Conservation (phyloP, 2,888 invertebrate species). For the Silvanus unidentatus region DNA sequence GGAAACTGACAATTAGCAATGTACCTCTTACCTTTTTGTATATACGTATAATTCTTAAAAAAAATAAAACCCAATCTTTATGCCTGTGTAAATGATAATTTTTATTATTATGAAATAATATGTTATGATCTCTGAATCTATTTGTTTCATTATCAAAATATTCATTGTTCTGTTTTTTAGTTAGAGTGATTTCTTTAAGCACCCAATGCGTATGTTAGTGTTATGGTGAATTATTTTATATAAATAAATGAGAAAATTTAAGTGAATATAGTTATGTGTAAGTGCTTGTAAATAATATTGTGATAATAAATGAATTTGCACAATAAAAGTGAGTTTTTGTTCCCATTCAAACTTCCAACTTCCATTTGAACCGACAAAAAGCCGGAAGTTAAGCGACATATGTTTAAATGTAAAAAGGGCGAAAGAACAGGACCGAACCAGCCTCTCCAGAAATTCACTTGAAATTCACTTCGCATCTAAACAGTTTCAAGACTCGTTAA, state of each 20-base stretch:
- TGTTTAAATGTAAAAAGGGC: no score
- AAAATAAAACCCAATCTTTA: neutral
- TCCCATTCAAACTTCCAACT: neutral
- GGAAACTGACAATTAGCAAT: no score
- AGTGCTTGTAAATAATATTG: conserved; percentile 48
- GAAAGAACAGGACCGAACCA: no score
- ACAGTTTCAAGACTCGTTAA: no score
- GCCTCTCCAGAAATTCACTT: no score
- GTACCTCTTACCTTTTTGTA: conserved; percentile 14
- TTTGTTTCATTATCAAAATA: conserved; percentile 24
- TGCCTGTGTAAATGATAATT: conserved; percentile 2
- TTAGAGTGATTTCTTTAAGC: conserved; percentile 21
- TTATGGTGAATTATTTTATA: conserved; percentile 38
- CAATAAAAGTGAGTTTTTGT: conserved; percentile 24
- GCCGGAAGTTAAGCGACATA: no score
- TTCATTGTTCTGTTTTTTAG: conserved; percentile 15
- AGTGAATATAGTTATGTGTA: conserved; percentile 41
- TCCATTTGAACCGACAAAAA: neutral
- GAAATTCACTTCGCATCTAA: no score
- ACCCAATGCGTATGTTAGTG: conserved; percentile 32
- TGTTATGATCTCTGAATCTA: conserved; percentile 22
- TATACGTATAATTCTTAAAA: conserved; percentile 10
- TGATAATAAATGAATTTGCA: conserved; percentile 47
- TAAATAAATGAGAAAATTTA: conserved; percentile 27
- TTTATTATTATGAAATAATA: conserved; percentile 24